A percentile compares a stretch with the other conserved stretches of the same genome.
Evolutionary conservation across 2,113 vertebrate genomes (phyloP).

Genomic region (Paralichthys olivaceus): DNA sequence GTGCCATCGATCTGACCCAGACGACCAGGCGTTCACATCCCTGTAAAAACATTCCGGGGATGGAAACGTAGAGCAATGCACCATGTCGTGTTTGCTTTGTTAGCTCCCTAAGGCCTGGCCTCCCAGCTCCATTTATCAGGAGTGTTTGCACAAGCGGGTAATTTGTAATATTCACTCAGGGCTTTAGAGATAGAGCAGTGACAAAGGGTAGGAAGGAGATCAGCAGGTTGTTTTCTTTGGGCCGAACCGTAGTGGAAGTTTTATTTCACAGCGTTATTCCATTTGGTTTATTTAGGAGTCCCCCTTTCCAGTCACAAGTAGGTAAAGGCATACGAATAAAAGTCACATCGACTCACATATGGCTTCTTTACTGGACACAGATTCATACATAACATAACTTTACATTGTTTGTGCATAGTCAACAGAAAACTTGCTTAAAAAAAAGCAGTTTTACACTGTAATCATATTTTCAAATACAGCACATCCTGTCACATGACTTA

Average conservation of each 20-base stretch:
- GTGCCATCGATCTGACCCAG: slow-evolving; percentile 58
- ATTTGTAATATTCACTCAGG: slow-evolving; percentile 71
- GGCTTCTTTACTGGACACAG: no score
- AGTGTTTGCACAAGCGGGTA: slow-evolving; percentile 72
- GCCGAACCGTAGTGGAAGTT: slow-evolving; percentile 36
- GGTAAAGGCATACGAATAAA: neutral
- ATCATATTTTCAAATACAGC: neutral
- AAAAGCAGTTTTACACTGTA: neutral
- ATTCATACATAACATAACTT: no score
- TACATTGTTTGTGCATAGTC: slow-evolving; percentile 1
- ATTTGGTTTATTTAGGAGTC: slow-evolving; percentile 29
- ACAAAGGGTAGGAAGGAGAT: slow-evolving; percentile 53
- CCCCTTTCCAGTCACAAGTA: neutral
- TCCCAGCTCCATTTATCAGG: slow-evolving; percentile 65
- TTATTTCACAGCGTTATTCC: slow-evolving; percentile 15
- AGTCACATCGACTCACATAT: no score
- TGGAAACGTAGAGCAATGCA: slow-evolving; percentile 48
- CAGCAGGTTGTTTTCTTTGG: slow-evolving; percentile 43
- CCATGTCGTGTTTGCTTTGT: slow-evolving; percentile 71
- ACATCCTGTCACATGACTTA: neutral
- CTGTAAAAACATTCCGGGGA: slow-evolving; percentile 61
- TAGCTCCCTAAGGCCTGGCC: slow-evolving; percentile 60
- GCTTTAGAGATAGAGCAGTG: slow-evolving; percentile 55
- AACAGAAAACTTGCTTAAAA: neutral
- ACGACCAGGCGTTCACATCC: slow-evolving; percentile 41